Evolutionary conservation across 1,140 invertebrate species (phyloP).

Genomic region (Drosophila leontia): DNA sequence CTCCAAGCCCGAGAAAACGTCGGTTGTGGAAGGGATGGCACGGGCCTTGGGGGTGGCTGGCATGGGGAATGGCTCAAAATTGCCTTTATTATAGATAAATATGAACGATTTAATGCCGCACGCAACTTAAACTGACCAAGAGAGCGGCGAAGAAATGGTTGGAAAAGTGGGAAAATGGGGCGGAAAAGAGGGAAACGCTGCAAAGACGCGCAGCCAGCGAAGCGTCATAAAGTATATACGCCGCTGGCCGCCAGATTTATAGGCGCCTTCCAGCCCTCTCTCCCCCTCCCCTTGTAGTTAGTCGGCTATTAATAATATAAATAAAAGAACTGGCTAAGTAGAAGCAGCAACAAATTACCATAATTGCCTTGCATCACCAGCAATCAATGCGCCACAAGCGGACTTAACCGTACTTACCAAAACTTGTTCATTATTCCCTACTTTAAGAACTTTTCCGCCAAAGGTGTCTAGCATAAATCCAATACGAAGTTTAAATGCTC

Average conservation of each 20-base stretch:
- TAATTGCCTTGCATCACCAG: slow-evolving; percentile 61
- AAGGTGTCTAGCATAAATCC: background rate
- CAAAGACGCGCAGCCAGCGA: slow-evolving; percentile 37
- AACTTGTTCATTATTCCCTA: slow-evolving; percentile 17
- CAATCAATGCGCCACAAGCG: slow-evolving; percentile 8
- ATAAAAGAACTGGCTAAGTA: slow-evolving; percentile 27
- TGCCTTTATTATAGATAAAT: slow-evolving; percentile 83
- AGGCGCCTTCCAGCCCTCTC: slow-evolving; percentile 36
- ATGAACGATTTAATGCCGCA: slow-evolving; percentile 73
- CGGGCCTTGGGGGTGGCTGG: slow-evolving; percentile 3
- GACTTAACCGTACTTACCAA: slow-evolving; percentile 19
- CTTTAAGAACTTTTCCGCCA: slow-evolving; percentile 4
- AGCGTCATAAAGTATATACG: slow-evolving; percentile 70
- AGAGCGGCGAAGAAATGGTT: slow-evolving; percentile 3
- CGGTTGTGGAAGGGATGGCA: slow-evolving; percentile 2
- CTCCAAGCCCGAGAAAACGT: slow-evolving; percentile 25
- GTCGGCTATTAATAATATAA: slow-evolving; percentile 66
- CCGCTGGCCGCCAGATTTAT: slow-evolving; percentile 73
- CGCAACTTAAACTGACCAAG: slow-evolving; percentile 65
- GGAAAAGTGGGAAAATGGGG: slow-evolving; percentile 4
- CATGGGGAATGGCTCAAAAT: slow-evolving; percentile 59
- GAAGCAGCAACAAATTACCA: slow-evolving; percentile 66
- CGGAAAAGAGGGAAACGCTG: slow-evolving; percentile 1
- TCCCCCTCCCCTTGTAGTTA: background rate
- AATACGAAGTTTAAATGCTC: slow-evolving; percentile 12